Evolutionary conservation across 2,113 vertebrate genomes (phyloP).

Genomic region (rabbit (Oryctolagus cuniculus)): mOryCun1.1 NC_091442.1:9837501-9838000

Average conservation of each 20-base stretch:
- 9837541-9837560: too few relatives aligned
- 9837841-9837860: too few relatives aligned
- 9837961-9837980: not conserved
- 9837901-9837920: fast-evolving
- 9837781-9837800: too few relatives aligned
- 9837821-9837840: too few relatives aligned
- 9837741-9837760: too few relatives aligned
- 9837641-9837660: not conserved
- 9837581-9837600: too few relatives aligned
- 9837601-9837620: too few relatives aligned
- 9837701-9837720: not conserved
- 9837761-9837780: too few relatives aligned
- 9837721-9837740: fast-evolving
- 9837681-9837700: not conserved
- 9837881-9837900: fast-evolving
- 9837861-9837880: not conserved
- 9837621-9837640: not conserved
- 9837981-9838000: not conserved
- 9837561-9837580: too few relatives aligned
- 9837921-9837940: not conserved
- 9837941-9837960: not conserved
- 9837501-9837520: too few relatives aligned
- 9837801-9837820: not conserved
- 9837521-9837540: too few relatives aligned
- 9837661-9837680: not conserved